These are phyloP conservation scores for Picathartes gymnocephalus DNA, from an alignment of 2,113 vertebrate species.

Conservation along the genomic window DNA sequence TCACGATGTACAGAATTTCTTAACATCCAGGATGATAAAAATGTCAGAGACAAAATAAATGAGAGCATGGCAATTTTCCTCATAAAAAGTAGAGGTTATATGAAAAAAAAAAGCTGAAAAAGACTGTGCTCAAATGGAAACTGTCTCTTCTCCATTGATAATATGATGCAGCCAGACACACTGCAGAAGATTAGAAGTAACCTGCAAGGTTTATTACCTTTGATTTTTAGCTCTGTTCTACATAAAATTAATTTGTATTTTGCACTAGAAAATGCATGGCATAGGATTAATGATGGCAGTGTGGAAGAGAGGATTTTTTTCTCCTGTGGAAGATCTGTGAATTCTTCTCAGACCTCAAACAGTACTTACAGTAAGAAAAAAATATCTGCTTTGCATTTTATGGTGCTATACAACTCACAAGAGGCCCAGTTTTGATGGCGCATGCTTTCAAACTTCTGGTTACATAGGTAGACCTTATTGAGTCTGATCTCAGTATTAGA, in stretches of 20 bases:
- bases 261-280: conserved; percentile 14
- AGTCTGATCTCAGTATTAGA: neutral
- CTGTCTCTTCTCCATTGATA: neutral
- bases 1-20: neutral
- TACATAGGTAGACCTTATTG: neutral
- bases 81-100: neutral
- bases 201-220: neutral
- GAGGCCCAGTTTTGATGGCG: neutral
- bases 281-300: neutral
- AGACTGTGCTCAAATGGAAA: neutral
- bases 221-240: neutral
- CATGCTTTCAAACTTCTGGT: neutral
- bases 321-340: neutral
- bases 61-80: neutral
- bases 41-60: conserved; percentile 8
- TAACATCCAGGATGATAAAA: neutral
- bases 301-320: neutral
- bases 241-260: conserved; percentile 57
- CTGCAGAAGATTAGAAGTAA: neutral
- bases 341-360: conserved; percentile 1
- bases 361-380: neutral
- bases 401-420: neutral
- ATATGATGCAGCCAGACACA: neutral
- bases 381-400: neutral
- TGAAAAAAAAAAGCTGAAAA: neutral